A percentile compares a stretch with the other conserved stretches of the same genome.
These are phyloP conservation scores for Gadopsis bispinosus DNA, from an alignment of 2,797 vertebrate species.

Conservation along the genomic window DNA sequence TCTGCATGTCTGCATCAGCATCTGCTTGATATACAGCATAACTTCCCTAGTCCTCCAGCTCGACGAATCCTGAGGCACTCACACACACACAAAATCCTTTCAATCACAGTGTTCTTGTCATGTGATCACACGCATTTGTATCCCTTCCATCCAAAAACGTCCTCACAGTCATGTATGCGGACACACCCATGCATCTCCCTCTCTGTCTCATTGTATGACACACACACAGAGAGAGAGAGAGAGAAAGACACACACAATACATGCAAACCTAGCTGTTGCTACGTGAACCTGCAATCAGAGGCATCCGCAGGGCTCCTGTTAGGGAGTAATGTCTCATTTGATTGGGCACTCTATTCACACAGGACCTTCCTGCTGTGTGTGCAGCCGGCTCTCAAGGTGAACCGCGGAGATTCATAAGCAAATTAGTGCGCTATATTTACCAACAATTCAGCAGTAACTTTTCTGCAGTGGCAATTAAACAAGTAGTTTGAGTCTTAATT, in stretches of 20 bases:
- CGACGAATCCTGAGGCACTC: constrained; percentile 44
- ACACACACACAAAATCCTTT: constrained; percentile 26
- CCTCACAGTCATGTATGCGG: constrained; percentile 7
- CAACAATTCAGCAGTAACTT: constrained; percentile 39
- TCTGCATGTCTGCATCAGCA: constrained; percentile 34
- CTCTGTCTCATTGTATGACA: background rate
- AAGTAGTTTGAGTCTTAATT: constrained; percentile 31
- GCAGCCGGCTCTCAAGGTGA: constrained; percentile 54
- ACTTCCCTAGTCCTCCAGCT: constrained; percentile 39
- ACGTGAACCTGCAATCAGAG: constrained; percentile 63
- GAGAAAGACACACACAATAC: background rate
- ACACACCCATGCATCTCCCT: constrained; percentile 7
- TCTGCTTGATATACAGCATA: constrained; percentile 40
- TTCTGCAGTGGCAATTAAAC: constrained; percentile 40
- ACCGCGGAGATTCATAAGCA: constrained; percentile 31
- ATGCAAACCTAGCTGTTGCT: constrained; percentile 48
- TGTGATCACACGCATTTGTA: constrained; percentile 36
- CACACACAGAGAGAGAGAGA: background rate
- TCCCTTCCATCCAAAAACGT: constrained; percentile 33
- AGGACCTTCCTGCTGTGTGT: constrained; percentile 48
- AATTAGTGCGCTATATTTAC: constrained; percentile 52
- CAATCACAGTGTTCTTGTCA: constrained; percentile 26
- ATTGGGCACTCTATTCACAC: constrained; percentile 65
- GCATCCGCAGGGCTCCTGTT: constrained; percentile 51
- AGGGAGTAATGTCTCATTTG: constrained; percentile 60